Percentiles rank a stretch among this genome's conserved stretches.
phyloP scores from a whole-genome alignment of 2,113 vertebrate species.

The Diphyllodes magnificus region DNA sequence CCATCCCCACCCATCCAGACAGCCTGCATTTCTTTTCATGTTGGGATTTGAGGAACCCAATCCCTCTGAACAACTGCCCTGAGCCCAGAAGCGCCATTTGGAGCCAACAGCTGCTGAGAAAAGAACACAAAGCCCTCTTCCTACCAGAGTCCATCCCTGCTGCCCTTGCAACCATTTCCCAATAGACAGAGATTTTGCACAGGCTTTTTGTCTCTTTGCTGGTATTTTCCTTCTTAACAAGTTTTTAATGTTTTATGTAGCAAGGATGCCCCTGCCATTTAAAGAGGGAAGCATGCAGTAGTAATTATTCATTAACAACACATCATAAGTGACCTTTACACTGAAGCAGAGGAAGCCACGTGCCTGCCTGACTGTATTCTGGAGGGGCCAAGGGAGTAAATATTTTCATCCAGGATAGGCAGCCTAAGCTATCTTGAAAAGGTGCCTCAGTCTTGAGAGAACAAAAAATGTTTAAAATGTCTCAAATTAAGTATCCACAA shows the following conservation, averaged over 20 bases:
- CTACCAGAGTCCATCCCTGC: background rate
- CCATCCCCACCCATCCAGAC: background rate
- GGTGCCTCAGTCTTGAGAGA: background rate
- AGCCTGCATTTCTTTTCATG: background rate
- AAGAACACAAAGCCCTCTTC: background rate
- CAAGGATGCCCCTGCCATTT: constrained; percentile 1
- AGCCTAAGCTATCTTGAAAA: background rate
- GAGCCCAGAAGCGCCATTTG: background rate
- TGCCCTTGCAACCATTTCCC: background rate
- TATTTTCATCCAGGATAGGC: background rate
- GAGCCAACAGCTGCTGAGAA: background rate
- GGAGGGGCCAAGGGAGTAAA: background rate
- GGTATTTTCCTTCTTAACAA: background rate
- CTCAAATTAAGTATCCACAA: background rate
- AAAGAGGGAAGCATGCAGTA: background rate
- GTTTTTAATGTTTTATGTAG: background rate
- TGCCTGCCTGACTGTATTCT: background rate
- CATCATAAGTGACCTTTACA: constrained; percentile 25
- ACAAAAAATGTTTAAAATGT: background rate
- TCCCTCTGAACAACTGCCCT: background rate
- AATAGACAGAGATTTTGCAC: background rate
- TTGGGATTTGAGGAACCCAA: background rate
- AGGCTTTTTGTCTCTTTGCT: background rate
- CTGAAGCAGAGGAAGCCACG: background rate
- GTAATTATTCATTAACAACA: constrained; percentile 46